phyloP scores from a whole-genome alignment of 2,113 vertebrate genomes.

The Pyrgilauda ruficollis region DNA sequence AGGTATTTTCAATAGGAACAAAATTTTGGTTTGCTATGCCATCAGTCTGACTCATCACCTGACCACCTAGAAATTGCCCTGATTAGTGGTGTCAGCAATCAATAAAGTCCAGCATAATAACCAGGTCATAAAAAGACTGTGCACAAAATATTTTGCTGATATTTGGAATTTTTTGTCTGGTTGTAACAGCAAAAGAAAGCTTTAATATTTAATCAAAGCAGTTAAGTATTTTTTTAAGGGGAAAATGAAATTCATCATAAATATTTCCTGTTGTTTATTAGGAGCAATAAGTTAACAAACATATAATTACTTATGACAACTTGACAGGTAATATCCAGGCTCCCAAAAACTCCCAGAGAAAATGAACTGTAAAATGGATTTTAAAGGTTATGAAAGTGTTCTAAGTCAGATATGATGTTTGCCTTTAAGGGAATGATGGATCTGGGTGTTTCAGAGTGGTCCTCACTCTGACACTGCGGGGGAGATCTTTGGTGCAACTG shows the following conservation, averaged over 20 bases:
- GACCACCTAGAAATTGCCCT: background rate
- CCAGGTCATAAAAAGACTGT: background rate
- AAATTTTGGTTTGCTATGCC: background rate
- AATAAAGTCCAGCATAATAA: background rate
- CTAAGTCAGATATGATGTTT: background rate
- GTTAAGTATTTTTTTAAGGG: background rate
- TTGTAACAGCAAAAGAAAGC: background rate
- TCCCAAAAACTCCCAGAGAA: background rate
- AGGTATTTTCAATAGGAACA: background rate
- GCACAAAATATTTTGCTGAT: background rate
- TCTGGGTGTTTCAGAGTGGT: background rate
- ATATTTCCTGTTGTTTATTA: conserved; percentile 31
- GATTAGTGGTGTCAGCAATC: background rate
- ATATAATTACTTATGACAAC: conserved; percentile 6
- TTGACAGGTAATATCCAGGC: conserved; percentile 7
- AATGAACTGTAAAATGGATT: background rate
- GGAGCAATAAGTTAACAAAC: conserved; percentile 16
- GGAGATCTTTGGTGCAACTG: background rate
- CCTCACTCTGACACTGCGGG: background rate
- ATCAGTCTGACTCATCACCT: background rate
- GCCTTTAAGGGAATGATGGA: background rate
- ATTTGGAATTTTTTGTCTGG: background rate
- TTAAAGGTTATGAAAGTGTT: background rate
- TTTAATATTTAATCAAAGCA: conserved; percentile 45
- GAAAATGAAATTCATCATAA: background rate